Conservation (phyloP, 1,140 invertebrate genomes). For the Drosophila lacertosa region DNA sequence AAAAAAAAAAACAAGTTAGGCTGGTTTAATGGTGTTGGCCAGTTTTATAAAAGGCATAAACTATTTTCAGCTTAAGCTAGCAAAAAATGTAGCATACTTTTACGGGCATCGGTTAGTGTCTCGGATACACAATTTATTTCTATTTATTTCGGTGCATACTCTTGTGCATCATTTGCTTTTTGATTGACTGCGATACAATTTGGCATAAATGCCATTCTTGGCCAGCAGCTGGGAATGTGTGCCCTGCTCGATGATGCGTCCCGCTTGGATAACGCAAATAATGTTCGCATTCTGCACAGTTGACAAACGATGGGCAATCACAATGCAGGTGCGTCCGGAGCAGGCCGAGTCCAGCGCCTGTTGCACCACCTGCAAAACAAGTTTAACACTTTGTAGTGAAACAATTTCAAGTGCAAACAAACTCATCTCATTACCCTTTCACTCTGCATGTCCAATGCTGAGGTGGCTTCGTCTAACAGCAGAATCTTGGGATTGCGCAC, state of each 20-base stretch:
- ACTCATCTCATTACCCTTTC: conserved; percentile 84
- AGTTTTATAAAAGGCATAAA: conserved; percentile 2
- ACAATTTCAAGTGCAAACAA: neutral
- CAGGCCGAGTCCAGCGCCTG: conserved; percentile 87
- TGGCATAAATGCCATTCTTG: conserved; percentile 91
- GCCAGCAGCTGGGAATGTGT: conserved; percentile 91
- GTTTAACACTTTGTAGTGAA: neutral
- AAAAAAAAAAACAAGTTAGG: neutral
- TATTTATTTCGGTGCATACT: conserved; percentile 12
- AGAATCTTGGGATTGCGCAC: conserved; percentile 89
- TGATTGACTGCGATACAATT: conserved; percentile 86
- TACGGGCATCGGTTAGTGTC: conserved; percentile 11
- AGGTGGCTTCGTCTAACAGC: conserved; percentile 93
- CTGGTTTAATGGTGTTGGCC: neutral
- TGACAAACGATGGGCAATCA: conserved; percentile 89
- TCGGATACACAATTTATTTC: neutral
- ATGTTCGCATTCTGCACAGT: conserved; percentile 89
- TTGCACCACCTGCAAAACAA: conserved; percentile 85
- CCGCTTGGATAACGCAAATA: conserved; percentile 92
- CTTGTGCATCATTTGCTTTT: conserved; percentile 52
- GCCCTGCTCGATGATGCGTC: conserved; percentile 91
- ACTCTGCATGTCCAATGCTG: conserved; percentile 90
- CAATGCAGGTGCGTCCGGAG: conserved; percentile 87
- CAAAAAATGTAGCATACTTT: conserved; percentile 27
- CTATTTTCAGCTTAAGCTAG: neutral